These are phyloP conservation scores for Metopolophium dirhodum DNA, from an alignment of 1,140 invertebrate genomes.

Conservation along the genomic window DNA sequence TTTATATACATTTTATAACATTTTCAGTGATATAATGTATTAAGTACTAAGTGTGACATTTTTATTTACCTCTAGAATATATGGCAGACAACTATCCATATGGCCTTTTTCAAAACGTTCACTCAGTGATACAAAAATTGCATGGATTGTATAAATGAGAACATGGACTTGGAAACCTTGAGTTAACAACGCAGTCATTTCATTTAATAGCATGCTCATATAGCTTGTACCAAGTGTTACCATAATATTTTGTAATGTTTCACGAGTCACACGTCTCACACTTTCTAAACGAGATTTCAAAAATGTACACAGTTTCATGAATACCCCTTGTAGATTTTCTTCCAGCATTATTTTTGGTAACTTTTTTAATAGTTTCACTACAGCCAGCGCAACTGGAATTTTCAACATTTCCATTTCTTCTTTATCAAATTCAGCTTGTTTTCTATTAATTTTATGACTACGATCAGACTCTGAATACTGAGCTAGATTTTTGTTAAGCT, in stretches of 20 bases:
- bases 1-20: not conserved
- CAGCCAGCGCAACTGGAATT: conserved; percentile 89
- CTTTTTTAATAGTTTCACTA: conserved; percentile 90
- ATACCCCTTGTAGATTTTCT: conserved; percentile 76
- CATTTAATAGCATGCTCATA: conserved; percentile 78
- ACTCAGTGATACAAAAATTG: conserved; percentile 77
- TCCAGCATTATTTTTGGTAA: conserved; percentile 79
- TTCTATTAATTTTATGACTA: conserved; percentile 80
- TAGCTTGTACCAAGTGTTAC: conserved; percentile 82
- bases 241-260: conserved; percentile 90
- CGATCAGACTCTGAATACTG: conserved; percentile 75
- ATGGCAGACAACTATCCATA: conserved; percentile 78
- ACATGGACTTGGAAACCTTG: conserved; percentile 95
- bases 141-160: conserved; percentile 85
- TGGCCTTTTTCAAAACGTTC: conserved; percentile 72
- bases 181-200: conserved; percentile 81
- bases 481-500: conserved; percentile 73
- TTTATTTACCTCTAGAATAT: conserved; percentile 78
- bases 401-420: conserved; percentile 89
- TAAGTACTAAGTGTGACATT: not conserved
- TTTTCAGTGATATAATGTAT: not conserved
- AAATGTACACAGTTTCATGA: conserved; percentile 88
- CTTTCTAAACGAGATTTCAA: conserved; percentile 88
- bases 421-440: conserved; percentile 68
- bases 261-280: conserved; percentile 82